Conservation (phyloP, 2,888 invertebrate species). For the Aporophyla nigra region DNA sequence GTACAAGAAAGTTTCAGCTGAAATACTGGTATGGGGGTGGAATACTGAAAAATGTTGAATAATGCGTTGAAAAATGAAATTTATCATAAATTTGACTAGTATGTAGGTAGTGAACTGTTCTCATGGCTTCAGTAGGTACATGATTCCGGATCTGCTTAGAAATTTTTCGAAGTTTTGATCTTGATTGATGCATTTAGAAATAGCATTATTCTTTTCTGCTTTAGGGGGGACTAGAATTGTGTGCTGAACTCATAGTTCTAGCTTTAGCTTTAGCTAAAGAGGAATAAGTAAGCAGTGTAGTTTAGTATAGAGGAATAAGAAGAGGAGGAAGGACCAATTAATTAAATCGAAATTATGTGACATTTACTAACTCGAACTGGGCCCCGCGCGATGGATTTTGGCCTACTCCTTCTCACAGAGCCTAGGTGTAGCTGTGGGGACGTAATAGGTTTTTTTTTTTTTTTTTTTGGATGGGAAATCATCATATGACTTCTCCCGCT, state of each 20-base stretch:
- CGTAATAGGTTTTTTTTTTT: not conserved
- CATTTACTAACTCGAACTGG: not conserved
- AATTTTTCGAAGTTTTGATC: no score
- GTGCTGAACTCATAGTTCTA: no score
- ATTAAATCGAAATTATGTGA: not conserved
- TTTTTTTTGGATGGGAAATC: no score
- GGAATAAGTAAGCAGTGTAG: no score
- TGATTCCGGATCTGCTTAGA: no score
- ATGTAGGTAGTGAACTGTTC: no score
- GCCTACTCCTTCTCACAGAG: not conserved
- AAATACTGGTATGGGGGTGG: not conserved
- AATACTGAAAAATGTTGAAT: not conserved
- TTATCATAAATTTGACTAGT: not conserved
- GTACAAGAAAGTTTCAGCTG: constrained; percentile 11
- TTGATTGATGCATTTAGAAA: no score
- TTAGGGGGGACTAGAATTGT: no score
- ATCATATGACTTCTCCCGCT: no score
- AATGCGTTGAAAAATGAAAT: not conserved
- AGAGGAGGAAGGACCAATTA: not conserved
- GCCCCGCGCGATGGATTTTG: not conserved
- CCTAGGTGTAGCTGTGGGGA: not conserved
- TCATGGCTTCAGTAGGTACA: no score
- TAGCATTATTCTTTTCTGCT: no score
- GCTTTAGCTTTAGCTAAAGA: no score
- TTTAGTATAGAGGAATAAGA: not conserved